A percentile compares a stretch with the other conserved stretches of the same genome.
Evolutionary conservation across 2,113 vertebrate genomes (phyloP).

Genomic region (Sceloporus undulatus): DNA sequence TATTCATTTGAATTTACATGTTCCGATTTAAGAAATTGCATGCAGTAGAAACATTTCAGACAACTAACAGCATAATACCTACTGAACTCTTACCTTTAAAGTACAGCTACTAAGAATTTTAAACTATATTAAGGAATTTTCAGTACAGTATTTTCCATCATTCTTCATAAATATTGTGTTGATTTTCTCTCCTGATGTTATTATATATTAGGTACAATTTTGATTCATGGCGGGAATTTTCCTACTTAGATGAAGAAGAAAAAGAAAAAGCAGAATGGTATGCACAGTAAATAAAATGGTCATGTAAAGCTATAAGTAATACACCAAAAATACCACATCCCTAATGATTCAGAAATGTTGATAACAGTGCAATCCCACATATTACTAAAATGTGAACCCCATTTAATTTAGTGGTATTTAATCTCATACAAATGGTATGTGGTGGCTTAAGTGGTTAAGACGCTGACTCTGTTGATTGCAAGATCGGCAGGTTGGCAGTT

Average conservation of each 20-base stretch:
- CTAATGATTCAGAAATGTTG: background rate
- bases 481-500: too few relatives aligned
- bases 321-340: slow-evolving; percentile 8
- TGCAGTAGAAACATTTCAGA: background rate
- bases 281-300: slow-evolving; percentile 64
- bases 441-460: too few relatives aligned
- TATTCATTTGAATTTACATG: background rate
- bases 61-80: background rate
- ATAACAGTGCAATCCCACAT: background rate
- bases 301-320: slow-evolving; percentile 37
- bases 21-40: background rate
- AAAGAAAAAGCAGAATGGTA: slow-evolving; percentile 99
- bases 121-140: background rate
- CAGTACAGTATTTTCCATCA: too few relatives aligned
- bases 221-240: slow-evolving; percentile 99
- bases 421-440: background rate
- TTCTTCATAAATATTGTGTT: background rate
- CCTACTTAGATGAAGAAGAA: slow-evolving; percentile 98
- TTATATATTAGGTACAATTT: slow-evolving; percentile 91
- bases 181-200: slow-evolving; percentile 1
- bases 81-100: background rate
- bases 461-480: too few relatives aligned
- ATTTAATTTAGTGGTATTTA: background rate
- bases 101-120: slow-evolving; percentile 4
- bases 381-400: background rate